Conservation (phyloP, 35 echinoderm and acorn worm species). For the Stichopus chloronotus region DNA sequence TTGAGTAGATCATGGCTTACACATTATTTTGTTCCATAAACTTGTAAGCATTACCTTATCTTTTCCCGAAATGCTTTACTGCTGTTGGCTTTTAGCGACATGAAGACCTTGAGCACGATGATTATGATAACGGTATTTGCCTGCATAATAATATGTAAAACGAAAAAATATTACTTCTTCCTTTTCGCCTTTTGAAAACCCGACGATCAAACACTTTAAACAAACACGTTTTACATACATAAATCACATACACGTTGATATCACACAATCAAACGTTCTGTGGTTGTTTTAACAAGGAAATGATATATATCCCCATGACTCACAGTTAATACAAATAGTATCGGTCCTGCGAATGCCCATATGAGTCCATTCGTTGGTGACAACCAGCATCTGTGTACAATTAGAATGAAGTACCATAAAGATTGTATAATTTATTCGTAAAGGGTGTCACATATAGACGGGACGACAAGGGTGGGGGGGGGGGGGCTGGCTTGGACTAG, state of each 20-base stretch:
- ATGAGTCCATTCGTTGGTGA: conserved; percentile 63
- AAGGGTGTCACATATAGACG: not conserved
- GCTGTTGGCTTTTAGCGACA: conserved; percentile 72
- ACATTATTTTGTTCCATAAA: too few species aligned
- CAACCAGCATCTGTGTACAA: conserved; percentile 69
- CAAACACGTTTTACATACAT: too few species aligned
- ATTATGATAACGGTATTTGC: conserved; percentile 64
- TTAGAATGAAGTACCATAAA: too few species aligned
- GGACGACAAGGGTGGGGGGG: too few species aligned
- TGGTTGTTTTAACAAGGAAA: too few species aligned
- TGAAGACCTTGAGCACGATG: conserved; percentile 77
- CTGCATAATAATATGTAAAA: conserved; percentile 19
- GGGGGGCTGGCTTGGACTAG: too few species aligned
- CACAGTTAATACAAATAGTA: conserved; percentile 67
- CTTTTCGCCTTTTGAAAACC: too few species aligned
- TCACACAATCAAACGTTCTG: too few species aligned
- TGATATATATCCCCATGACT: not conserved
- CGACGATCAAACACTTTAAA: too few species aligned
- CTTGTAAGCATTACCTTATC: conserved; percentile 59
- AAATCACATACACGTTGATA: too few species aligned
- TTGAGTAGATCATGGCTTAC: too few species aligned
- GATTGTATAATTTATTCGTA: too few species aligned
- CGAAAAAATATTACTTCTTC: not conserved
- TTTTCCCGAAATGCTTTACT: conserved; percentile 68
- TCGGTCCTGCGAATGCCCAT: conserved; percentile 76